Conservation (phyloP, 2,797 vertebrate genomes). For the Mycteria americana region DNA sequence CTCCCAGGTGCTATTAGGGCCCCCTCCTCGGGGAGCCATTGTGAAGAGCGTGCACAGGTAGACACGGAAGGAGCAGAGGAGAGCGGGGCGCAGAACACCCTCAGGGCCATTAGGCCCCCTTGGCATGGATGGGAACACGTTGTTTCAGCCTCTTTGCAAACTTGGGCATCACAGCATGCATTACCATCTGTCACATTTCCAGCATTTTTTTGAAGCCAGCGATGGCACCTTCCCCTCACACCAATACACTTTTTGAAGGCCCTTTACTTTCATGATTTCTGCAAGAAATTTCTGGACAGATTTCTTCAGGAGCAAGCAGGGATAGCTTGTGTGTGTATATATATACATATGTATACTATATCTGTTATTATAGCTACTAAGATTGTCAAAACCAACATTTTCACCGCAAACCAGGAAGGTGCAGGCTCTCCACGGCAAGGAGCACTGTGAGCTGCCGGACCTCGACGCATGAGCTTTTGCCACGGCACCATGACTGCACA, state of each 20-base stretch:
- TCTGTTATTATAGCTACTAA: neutral
- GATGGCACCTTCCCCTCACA: neutral
- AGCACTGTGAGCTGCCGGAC: neutral
- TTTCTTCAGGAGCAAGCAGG: neutral
- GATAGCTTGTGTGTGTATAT: neutral
- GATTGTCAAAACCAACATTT: neutral
- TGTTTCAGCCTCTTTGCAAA: neutral
- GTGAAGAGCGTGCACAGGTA: neutral
- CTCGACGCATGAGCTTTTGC: fast-evolving
- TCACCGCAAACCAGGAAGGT: neutral
- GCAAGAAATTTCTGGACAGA: neutral
- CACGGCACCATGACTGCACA: fast-evolving
- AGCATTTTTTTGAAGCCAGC: neutral
- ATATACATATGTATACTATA: too few species aligned
- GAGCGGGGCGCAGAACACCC: neutral
- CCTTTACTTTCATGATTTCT: neutral
- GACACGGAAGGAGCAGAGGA: neutral
- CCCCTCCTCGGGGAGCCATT: neutral
- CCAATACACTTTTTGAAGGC: neutral
- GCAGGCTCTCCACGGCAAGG: neutral
- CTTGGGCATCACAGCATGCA: neutral
- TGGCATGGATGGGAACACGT: fast-evolving
- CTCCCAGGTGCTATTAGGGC: neutral
- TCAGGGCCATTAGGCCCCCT: neutral
- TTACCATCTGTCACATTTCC: fast-evolving